Evolutionary conservation across 2,113 vertebrate genomes (phyloP).

Genomic region (Carassius gibelio): DNA sequence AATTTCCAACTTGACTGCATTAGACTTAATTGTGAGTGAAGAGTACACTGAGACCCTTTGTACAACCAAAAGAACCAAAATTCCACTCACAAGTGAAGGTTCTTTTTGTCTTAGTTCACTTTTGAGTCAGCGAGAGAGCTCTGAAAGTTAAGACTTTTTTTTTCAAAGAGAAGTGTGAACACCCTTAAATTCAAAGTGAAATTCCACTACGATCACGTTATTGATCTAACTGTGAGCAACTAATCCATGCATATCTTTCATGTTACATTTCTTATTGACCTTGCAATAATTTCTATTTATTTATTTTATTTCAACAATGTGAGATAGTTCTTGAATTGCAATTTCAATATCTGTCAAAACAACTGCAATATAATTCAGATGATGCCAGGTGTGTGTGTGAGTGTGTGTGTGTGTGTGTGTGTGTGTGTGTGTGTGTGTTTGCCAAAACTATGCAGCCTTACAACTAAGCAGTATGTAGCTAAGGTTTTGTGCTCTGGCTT

Average conservation of each 20-base stretch:
- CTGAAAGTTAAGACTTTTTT: no score
- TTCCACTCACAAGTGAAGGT: neutral
- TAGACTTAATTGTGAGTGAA: neutral
- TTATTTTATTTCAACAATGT: neutral
- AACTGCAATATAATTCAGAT: neutral
- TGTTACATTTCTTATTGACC: neutral
- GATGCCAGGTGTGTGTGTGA: no score
- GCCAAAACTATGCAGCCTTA: neutral
- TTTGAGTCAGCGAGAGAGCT: neutral
- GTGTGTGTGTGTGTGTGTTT: no score
- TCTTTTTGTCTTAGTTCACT: neutral
- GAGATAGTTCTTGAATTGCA: neutral
- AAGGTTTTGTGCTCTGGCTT: neutral
- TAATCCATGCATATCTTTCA: neutral
- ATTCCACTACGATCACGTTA: no score
- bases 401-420: no score
- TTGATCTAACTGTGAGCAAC: neutral
- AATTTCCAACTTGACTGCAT: neutral
- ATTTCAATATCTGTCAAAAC: neutral
- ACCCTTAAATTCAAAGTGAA: no score
- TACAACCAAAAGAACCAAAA: neutral
- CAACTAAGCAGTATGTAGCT: neutral
- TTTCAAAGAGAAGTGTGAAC: no score
- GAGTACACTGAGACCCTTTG: no score
- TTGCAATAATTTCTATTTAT: neutral